These are phyloP conservation scores for Cyprinus carpio DNA, from an alignment of 2,113 vertebrate genomes.

Conservation along the genomic window DNA sequence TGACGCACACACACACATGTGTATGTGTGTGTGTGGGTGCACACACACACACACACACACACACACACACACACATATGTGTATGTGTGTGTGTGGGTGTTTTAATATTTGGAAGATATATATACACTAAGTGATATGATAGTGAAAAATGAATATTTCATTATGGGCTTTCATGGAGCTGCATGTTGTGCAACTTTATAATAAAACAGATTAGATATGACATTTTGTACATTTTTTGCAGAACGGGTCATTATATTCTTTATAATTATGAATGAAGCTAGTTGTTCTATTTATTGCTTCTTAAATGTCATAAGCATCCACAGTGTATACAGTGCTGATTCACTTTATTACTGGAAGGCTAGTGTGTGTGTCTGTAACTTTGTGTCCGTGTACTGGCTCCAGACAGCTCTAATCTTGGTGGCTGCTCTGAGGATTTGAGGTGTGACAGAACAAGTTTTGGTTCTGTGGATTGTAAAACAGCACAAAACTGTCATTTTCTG, in stretches of 20 bases:
- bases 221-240: too few relatives aligned
- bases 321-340: constrained; percentile 4
- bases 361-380: constrained; percentile 2
- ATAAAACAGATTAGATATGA: too few relatives aligned
- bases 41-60: accelerated
- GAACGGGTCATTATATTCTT: not conserved
- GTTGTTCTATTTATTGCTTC: constrained; percentile 2
- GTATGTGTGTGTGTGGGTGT: too few relatives aligned
- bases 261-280: not conserved
- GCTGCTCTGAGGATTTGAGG: constrained; percentile 58
- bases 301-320: not conserved
- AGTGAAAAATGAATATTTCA: too few relatives aligned
- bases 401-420: constrained; percentile 52
- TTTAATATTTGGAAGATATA: too few relatives aligned
- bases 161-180: too few relatives aligned
- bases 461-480: constrained; percentile 21
- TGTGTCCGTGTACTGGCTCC: constrained; percentile 15
- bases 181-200: too few relatives aligned
- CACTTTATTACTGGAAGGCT: not conserved
- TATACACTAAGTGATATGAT: too few relatives aligned
- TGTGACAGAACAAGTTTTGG: constrained; percentile 62
- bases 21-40: too few relatives aligned
- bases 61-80: accelerated
- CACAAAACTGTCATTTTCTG: constrained; percentile 14
- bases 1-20: too few relatives aligned